Percentiles rank a stretch among this genome's conserved stretches.
phyloP scores from a whole-genome alignment of 1,140 invertebrate species.

The Ooceraea biroi region DNA sequence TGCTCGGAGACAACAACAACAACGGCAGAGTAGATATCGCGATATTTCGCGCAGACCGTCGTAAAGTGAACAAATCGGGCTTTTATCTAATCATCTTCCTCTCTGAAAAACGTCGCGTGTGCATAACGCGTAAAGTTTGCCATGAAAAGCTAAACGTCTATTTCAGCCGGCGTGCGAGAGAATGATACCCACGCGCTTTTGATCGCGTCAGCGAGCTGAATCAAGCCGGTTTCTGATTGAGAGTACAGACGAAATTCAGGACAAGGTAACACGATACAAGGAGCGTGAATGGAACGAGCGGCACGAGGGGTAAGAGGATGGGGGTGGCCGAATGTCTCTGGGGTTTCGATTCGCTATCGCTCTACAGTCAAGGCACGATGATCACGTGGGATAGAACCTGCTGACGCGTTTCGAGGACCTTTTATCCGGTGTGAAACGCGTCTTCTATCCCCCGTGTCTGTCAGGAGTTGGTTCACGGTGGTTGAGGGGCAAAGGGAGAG shows the following conservation, averaged over 20 bases:
- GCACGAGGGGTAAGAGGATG: background rate
- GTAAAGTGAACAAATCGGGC: background rate
- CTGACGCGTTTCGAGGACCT: constrained; percentile 74
- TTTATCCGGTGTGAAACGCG: constrained; percentile 72
- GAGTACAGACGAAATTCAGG: constrained; percentile 44
- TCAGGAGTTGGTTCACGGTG: constrained; percentile 59
- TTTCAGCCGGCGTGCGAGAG: background rate
- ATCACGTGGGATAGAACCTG: constrained; percentile 78
- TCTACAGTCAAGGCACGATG: constrained; percentile 69
- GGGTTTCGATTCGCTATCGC: constrained; percentile 73
- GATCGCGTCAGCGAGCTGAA: background rate
- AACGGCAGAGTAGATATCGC: background rate
- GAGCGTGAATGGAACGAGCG: background rate
- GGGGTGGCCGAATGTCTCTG: constrained; percentile 59
- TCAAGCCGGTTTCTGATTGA: constrained; percentile 16
- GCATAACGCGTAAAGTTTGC: no score
- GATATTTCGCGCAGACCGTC: background rate
- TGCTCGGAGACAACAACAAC: background rate
- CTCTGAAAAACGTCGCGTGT: no score
- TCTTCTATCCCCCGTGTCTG: constrained; percentile 64
- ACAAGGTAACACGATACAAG: constrained; percentile 48
- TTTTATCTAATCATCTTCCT: constrained; percentile 1
- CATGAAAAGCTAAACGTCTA: background rate
- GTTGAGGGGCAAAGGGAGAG: no score
- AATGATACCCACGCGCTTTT: background rate